These are phyloP conservation scores for Pagrus major DNA, from an alignment of 2,113 vertebrate genomes.

Conservation along the genomic window DNA sequence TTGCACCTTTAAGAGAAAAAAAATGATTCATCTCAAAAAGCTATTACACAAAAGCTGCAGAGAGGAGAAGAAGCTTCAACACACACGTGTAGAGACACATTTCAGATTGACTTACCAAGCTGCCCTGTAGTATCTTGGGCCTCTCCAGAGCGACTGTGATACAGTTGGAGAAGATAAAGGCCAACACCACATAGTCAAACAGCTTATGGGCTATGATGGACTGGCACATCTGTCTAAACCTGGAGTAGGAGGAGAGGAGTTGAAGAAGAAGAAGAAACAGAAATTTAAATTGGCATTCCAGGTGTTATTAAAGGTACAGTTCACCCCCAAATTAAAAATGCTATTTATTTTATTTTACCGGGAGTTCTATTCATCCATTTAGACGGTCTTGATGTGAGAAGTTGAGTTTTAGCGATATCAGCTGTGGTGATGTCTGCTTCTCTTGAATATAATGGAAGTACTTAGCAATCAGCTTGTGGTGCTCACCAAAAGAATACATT, in stretches of 20 bases:
- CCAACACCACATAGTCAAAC: constrained; percentile 96
- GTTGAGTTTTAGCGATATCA: too few species aligned
- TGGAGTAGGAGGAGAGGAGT: constrained; percentile 62
- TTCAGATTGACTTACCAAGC: constrained; percentile 87
- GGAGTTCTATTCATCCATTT: too few species aligned
- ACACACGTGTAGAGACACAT: constrained; percentile 1
- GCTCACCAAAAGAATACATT: too few species aligned
- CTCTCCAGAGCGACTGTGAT: constrained; percentile 98
- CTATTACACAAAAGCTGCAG: constrained; percentile 4
- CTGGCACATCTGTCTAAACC: constrained; percentile 96
- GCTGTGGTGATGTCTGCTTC: too few species aligned
- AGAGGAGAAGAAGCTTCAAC: neutral
- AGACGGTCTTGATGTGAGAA: too few species aligned
- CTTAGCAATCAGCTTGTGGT: too few species aligned
- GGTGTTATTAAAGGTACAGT: too few species aligned
- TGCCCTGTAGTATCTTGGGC: constrained; percentile 96
- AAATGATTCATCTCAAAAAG: constrained; percentile 13
- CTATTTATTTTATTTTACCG: too few species aligned
- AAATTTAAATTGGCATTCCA: neutral
- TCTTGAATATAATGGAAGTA: too few species aligned
- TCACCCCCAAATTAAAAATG: too few species aligned
- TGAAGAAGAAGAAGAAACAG: neutral
- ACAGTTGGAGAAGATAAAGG: constrained; percentile 99
- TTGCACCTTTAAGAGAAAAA: constrained; percentile 48
- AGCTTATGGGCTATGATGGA: constrained; percentile 97